A percentile compares a stretch with the other conserved stretches of the same genome.
Evolutionary conservation across 2,888 invertebrate genomes (phyloP).

Genomic region (Agrotis segetum): DNA sequence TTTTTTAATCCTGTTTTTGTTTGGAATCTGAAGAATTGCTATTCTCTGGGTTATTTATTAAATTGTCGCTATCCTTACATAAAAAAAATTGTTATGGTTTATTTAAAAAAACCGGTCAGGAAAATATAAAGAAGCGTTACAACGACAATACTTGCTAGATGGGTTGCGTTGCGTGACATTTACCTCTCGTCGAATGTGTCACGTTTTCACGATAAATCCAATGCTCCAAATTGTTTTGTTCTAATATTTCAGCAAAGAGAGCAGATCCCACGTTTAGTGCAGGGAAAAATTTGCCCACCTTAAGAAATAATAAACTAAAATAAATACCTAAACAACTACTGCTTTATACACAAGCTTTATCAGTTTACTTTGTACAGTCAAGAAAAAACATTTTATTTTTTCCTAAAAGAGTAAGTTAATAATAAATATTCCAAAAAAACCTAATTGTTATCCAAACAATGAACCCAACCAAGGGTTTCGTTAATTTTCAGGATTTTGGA

Average conservation of each 20-base stretch:
- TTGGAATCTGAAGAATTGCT: too few species aligned
- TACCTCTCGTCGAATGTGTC: constrained; percentile 66
- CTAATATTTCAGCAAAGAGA: constrained; percentile 56
- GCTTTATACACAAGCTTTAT: constrained; percentile 13
- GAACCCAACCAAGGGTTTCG: constrained; percentile 22
- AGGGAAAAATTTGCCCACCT: constrained; percentile 5
- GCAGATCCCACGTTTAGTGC: constrained; percentile 54
- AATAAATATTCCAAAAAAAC: constrained; percentile 35
- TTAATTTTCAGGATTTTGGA: constrained; percentile 45
- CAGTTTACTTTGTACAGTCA: constrained; percentile 18
- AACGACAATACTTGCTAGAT: constrained; percentile 60
- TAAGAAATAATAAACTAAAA: not conserved
- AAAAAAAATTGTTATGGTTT: too few species aligned
- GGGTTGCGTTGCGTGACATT: constrained; percentile 67
- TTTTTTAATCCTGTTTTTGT: too few species aligned
- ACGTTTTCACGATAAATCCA: constrained; percentile 65
- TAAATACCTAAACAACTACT: not conserved
- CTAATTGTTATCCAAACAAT: constrained; percentile 51
- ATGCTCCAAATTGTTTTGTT: constrained; percentile 59
- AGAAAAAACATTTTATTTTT: not conserved
- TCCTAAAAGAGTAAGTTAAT: constrained; percentile 17
- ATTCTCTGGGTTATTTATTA: too few species aligned
- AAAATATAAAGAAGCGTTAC: constrained; percentile 39
- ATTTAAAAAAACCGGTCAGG: too few species aligned
- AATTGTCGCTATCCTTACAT: too few species aligned